Percentiles rank a stretch among this genome's conserved stretches.
These are phyloP conservation scores for Meloidogyne hapla DNA, from an alignment of 1,140 invertebrate genomes.

Conservation along the genomic window DNA sequence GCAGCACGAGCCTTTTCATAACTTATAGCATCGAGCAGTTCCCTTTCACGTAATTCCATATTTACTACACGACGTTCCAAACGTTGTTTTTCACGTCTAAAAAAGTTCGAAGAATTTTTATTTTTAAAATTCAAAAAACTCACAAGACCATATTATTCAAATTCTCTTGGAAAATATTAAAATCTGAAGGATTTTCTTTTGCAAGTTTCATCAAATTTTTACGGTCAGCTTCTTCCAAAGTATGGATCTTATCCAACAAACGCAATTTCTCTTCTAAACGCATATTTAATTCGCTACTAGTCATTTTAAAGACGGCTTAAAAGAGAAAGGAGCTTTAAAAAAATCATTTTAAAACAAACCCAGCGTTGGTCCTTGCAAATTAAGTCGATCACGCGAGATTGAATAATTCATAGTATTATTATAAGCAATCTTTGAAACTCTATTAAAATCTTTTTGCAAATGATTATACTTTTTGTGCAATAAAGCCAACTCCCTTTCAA, in stretches of 20 bases:
- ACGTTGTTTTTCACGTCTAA: constrained; percentile 23
- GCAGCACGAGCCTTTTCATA: constrained; percentile 29
- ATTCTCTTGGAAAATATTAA: constrained; percentile 19
- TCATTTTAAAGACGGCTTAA: constrained; percentile 4
- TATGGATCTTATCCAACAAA: constrained; percentile 4
- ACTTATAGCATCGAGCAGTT: constrained; percentile 10
- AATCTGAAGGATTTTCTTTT: constrained; percentile 11
- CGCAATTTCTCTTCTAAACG: constrained; percentile 4
- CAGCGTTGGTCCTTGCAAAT: constrained; percentile 25
- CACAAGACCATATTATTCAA: constrained; percentile 22
- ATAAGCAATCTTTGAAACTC: constrained; percentile 15
- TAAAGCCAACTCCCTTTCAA: constrained; percentile 21
- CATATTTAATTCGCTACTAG: background rate
- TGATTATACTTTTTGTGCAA: constrained; percentile 14
- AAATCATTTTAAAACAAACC: constrained; percentile 18
- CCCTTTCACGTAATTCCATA: constrained; percentile 23
- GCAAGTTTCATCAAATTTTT: constrained; percentile 1
- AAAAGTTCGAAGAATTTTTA: background rate
- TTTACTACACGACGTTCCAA: constrained; percentile 26
- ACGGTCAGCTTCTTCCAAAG: constrained; percentile 13
- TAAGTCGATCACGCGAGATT: constrained; percentile 1
- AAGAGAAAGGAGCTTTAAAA: background rate
- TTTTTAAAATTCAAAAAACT: background rate
- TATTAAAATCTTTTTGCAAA: constrained; percentile 12
- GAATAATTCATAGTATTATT: constrained; percentile 14